A percentile compares a stretch with the other conserved stretches of the same genome.
Conservation (phyloP, 2,888 invertebrate species). For the Macrophya annulata region DNA sequence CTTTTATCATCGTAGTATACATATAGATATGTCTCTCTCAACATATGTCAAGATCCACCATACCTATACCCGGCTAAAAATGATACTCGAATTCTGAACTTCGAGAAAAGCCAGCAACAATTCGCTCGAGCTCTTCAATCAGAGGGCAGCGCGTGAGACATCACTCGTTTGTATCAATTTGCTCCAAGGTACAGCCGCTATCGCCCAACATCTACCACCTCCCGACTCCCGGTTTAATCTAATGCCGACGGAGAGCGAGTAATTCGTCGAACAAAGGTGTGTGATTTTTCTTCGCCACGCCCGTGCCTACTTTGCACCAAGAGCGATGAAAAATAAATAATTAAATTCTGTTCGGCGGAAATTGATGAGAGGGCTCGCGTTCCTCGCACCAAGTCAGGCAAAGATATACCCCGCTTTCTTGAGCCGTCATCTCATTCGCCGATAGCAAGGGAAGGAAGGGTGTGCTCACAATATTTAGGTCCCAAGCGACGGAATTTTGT, state of each 20-base stretch:
- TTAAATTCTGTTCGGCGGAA: constrained; percentile 68
- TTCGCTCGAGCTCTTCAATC: constrained; percentile 45
- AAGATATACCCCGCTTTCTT: constrained; percentile 45
- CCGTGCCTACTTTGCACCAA: constrained; percentile 48
- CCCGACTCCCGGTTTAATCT: constrained; percentile 71
- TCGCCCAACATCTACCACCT: constrained; percentile 52
- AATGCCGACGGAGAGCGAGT: constrained; percentile 69
- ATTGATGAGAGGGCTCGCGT: constrained; percentile 58
- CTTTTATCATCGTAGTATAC: not conserved
- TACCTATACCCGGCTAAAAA: not conserved
- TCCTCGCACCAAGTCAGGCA: constrained; percentile 32
- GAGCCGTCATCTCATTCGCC: constrained; percentile 38
- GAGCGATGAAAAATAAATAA: constrained; percentile 69
- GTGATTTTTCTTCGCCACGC: constrained; percentile 59
- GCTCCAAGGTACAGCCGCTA: constrained; percentile 62
- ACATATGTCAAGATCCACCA: not conserved
- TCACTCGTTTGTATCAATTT: constrained; percentile 75
- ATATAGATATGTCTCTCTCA: not conserved
- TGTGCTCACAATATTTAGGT: constrained; percentile 12
- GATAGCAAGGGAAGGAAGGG: constrained; percentile 25
- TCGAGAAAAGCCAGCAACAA: constrained; percentile 38
- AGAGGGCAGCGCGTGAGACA: constrained; percentile 63
- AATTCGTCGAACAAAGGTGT: constrained; percentile 71
- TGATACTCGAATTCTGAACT: constrained; percentile 40
- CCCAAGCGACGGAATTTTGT: constrained; percentile 12